Conservation (phyloP, 1,140 invertebrate species). For the Chrysoperla carnea region DNA sequence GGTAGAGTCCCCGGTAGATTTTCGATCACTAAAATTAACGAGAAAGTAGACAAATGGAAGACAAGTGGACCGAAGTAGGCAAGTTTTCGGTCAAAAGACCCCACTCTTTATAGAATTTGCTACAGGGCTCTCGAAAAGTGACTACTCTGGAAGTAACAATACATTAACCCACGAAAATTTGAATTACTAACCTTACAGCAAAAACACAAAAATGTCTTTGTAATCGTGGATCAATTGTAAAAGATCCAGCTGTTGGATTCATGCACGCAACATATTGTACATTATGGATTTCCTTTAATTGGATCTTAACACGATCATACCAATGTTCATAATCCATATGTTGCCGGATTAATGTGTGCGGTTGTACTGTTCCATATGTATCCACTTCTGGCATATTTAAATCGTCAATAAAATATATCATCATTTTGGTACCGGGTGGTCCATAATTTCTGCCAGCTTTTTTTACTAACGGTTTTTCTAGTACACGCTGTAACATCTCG, state of each 20-base stretch:
- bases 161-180: too few species aligned
- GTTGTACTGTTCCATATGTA: conserved; percentile 85
- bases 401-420: conserved; percentile 93
- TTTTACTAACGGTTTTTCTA: conserved; percentile 88
- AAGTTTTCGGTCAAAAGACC: too few species aligned
- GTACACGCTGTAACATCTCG: conserved; percentile 78
- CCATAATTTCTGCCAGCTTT: conserved; percentile 88
- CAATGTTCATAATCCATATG: conserved; percentile 91
- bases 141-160: too few species aligned
- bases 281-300: conserved; percentile 83
- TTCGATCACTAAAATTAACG: too few species aligned
- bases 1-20: too few species aligned
- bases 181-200: conserved; percentile 51
- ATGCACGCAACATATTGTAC: conserved; percentile 89
- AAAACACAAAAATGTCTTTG: conserved; percentile 90
- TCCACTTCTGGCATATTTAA: conserved; percentile 97
- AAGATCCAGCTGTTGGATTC: conserved; percentile 92
- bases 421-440: conserved; percentile 74
- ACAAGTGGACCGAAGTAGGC: too few species aligned
- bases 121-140: too few species aligned
- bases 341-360: conserved; percentile 84
- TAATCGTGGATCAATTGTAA: conserved; percentile 80
- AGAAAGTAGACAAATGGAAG: too few species aligned
- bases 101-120: too few species aligned
- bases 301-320: conserved; percentile 74